Evolutionary conservation across 2,888 invertebrate species (phyloP).

Genomic region (Temnothorax unifasciatus): DNA sequence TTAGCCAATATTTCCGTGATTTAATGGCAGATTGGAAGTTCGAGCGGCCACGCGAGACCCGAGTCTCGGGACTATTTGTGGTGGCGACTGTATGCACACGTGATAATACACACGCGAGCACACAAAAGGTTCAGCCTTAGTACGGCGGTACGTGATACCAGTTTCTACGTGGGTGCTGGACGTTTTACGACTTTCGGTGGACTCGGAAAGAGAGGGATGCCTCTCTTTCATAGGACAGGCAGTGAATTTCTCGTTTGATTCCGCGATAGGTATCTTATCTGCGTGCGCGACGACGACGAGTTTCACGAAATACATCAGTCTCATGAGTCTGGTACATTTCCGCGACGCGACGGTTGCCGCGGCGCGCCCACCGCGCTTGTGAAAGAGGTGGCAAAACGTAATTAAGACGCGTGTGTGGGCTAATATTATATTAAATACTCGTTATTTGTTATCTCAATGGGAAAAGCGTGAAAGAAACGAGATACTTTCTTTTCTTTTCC

Average conservation of each 20-base stretch:
- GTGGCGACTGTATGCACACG: conserved; percentile 71
- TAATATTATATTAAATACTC: conserved; percentile 45
- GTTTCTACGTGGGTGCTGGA: conserved; percentile 77
- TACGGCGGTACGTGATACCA: conserved; percentile 77
- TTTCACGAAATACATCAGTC: conserved; percentile 53
- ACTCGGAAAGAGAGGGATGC: conserved; percentile 63
- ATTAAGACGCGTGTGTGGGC: conserved; percentile 34
- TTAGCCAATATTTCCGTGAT: conserved; percentile 35
- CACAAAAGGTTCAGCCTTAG: conserved; percentile 72
- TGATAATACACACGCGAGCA: conserved; percentile 72
- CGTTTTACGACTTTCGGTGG: conserved; percentile 79
- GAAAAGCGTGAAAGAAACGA: conserved; percentile 53
- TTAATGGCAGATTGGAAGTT: conserved; percentile 1
- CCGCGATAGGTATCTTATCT: conserved; percentile 65
- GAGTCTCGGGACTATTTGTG: conserved; percentile 52
- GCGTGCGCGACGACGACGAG: conserved; percentile 47
- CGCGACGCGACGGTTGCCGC: conserved; percentile 45
- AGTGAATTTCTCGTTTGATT: conserved; percentile 25
- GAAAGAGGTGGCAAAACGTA: conserved; percentile 23
- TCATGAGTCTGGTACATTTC: conserved; percentile 48
- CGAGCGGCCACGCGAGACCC: conserved; percentile 37
- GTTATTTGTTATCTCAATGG: conserved; percentile 55
- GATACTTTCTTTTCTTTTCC: conserved; percentile 53
- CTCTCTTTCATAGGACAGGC: conserved; percentile 30
- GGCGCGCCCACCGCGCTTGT: conserved; percentile 30